These are phyloP conservation scores for Barbus barbus DNA, from an alignment of 2,113 vertebrate species.

Conservation along the genomic window DNA sequence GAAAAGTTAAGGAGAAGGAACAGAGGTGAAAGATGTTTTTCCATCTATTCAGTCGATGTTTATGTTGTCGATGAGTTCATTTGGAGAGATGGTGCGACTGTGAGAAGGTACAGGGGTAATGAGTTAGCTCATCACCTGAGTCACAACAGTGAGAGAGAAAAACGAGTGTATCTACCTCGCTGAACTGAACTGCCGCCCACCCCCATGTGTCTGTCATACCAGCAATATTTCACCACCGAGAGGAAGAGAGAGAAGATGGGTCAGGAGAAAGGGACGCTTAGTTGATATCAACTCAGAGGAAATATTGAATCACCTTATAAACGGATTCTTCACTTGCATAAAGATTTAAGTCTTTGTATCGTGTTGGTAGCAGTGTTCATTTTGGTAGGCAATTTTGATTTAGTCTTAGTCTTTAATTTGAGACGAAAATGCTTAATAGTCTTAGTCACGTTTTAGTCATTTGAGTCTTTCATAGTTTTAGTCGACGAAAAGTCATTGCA, in stretches of 20 bases:
- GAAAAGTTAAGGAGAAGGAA: not conserved
- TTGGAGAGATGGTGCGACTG: conserved; percentile 20
- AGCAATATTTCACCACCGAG: conserved; percentile 49
- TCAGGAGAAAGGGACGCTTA: conserved; percentile 35
- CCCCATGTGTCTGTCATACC: conserved; percentile 36
- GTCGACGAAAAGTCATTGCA: too few species aligned
- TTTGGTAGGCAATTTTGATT: too few species aligned
- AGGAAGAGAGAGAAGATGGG: conserved; percentile 23
- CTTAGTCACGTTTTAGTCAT: too few species aligned
- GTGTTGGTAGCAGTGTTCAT: too few species aligned
- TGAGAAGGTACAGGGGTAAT: conserved; percentile 26
- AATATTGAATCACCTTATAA: conserved; percentile 17
- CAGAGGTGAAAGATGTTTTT: not conserved
- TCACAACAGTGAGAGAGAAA: conserved; percentile 36
- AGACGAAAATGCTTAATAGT: too few species aligned
- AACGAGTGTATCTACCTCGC: conserved; percentile 27
- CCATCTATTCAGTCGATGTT: not conserved
- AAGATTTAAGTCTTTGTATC: too few species aligned
- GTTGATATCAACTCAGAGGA: conserved; percentile 36
- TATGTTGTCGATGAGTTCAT: conserved; percentile 22
- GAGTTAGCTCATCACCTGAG: conserved; percentile 49
- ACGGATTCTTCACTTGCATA: not conserved
- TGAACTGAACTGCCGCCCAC: conserved; percentile 18
- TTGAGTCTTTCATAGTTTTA: too few species aligned
- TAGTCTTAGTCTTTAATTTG: too few species aligned